A percentile compares a stretch with the other conserved stretches of the same genome.
These are phyloP conservation scores for Iguana delicatissima DNA, from an alignment of 2,797 vertebrate species.

Conservation along the genomic window DNA sequence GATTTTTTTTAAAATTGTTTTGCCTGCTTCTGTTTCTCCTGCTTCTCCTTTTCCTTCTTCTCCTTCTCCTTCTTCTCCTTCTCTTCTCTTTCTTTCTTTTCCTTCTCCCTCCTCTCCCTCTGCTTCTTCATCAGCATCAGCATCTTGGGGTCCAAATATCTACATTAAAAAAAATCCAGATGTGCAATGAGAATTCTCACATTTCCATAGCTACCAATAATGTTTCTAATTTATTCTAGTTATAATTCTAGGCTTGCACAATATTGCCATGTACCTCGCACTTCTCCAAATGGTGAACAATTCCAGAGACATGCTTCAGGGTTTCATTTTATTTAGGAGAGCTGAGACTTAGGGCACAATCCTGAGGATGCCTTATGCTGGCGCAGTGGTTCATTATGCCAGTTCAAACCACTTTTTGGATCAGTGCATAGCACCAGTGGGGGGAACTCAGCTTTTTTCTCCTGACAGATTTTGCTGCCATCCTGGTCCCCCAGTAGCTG, in stretches of 20 bases:
- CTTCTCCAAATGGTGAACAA: neutral
- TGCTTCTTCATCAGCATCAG: neutral
- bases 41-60: neutral
- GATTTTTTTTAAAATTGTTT: conserved; percentile 9
- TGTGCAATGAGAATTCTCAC: neutral
- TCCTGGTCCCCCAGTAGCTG: no score
- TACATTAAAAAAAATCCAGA: neutral
- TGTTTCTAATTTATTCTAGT: conserved; percentile 17
- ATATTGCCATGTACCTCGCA: neutral
- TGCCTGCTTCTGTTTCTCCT: neutral
- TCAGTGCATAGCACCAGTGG: no score
- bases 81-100: neutral
- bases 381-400: no score
- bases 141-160: neutral
- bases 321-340: neutral
- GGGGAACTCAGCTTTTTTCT: no score
- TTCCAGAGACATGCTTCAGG: neutral
- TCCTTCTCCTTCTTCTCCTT: neutral
- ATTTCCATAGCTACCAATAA: neutral
- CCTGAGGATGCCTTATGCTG: no score
- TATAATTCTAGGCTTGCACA: neutral
- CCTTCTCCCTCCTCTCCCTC: neutral
- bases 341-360: no score
- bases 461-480: no score
- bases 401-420: no score